phyloP scores from a whole-genome alignment of 1,140 invertebrate species.

The Drosophila ercepeae region DNA sequence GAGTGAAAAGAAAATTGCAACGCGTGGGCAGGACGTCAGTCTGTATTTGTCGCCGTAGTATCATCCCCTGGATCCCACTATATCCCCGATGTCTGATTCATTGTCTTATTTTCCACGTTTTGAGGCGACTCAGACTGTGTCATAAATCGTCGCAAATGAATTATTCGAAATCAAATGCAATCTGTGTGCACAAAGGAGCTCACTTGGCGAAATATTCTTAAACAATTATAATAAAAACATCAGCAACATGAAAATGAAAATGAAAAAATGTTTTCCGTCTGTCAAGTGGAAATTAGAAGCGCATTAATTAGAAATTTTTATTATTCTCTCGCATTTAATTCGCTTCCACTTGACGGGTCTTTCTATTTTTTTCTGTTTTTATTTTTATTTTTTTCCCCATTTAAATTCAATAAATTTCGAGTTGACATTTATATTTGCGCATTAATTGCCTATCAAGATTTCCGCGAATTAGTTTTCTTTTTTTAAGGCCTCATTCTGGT shows the following conservation, averaged over 20 bases:
- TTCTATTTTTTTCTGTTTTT: slow-evolving; percentile 27
- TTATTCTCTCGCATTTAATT: slow-evolving; percentile 52
- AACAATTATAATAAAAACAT: slow-evolving; percentile 33
- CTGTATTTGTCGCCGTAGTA: slow-evolving; percentile 14
- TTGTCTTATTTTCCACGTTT: slow-evolving; percentile 66
- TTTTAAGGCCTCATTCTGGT: no score
- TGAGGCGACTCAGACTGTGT: slow-evolving; percentile 22
- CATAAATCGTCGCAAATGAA: slow-evolving; percentile 68
- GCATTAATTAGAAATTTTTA: slow-evolving; percentile 80
- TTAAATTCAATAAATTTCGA: slow-evolving; percentile 68
- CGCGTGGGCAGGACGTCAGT: slow-evolving; percentile 59
- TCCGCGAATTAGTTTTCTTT: slow-evolving; percentile 47
- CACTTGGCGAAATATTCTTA: slow-evolving; percentile 24
- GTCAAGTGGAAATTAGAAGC: slow-evolving; percentile 75
- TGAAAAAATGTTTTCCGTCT: slow-evolving; percentile 72
- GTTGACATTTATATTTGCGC: slow-evolving; percentile 77
- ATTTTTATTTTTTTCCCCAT: slow-evolving; percentile 35
- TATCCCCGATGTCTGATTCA: slow-evolving; percentile 54
- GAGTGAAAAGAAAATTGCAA: slow-evolving; percentile 57
- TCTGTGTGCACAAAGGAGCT: slow-evolving; percentile 64
- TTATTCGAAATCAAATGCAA: slow-evolving; percentile 75
- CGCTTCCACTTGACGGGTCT: slow-evolving; percentile 19
- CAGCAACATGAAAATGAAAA: slow-evolving; percentile 18
- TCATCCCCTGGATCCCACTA: background rate
- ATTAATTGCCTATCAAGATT: slow-evolving; percentile 71